These are phyloP conservation scores for Chymomyza amoena DNA, from an alignment of 2,888 invertebrate genomes.

Conservation along the genomic window DNA sequence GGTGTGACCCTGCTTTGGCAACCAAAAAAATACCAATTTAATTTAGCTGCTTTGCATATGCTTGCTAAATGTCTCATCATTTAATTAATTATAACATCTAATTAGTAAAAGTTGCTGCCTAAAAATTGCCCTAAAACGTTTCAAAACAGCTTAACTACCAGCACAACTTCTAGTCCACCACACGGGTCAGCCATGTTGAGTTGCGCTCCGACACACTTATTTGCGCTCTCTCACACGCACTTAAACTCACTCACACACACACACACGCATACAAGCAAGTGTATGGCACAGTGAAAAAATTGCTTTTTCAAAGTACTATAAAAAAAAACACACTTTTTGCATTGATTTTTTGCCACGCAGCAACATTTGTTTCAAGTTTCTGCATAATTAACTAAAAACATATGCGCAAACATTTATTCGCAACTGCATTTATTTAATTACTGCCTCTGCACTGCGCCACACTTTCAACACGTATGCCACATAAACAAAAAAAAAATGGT, in stretches of 20 bases:
- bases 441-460: neutral
- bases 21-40: neutral
- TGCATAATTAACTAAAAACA: neutral
- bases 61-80: neutral
- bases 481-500: slow-evolving; percentile 44
- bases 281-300: slow-evolving; percentile 31
- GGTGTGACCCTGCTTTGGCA: slow-evolving; percentile 34
- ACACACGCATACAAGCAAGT: slow-evolving; percentile 8
- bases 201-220: slow-evolving; percentile 64
- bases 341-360: slow-evolving; percentile 56
- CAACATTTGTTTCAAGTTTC: slow-evolving; percentile 15
- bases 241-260: slow-evolving; percentile 31
- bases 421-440: neutral
- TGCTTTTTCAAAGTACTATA: slow-evolving; percentile 18
- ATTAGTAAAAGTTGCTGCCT: neutral
- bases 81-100: neutral
- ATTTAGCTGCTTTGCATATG: neutral
- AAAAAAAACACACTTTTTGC: slow-evolving; percentile 42
- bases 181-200: slow-evolving; percentile 65
- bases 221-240: slow-evolving; percentile 36
- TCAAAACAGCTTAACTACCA: neutral
- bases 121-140: neutral
- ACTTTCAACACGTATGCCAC: slow-evolving; percentile 43
- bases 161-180: slow-evolving; percentile 14
- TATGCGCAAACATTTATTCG: neutral